Evolutionary conservation across 1,140 invertebrate genomes (phyloP).

Genomic region (Chionoecetes opilio): DNA sequence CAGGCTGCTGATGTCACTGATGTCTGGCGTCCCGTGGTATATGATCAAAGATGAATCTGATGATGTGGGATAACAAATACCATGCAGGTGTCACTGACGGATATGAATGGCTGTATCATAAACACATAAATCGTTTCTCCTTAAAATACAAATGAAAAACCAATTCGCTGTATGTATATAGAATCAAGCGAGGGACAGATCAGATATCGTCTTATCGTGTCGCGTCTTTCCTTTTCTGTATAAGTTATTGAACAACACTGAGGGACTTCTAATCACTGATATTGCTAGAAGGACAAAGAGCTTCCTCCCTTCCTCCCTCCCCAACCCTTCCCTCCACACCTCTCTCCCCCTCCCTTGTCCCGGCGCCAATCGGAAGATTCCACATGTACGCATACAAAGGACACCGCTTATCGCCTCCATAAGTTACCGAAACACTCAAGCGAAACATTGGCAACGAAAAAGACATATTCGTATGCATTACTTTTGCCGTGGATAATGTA

Average conservation of each 20-base stretch:
- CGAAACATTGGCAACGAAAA: background rate
- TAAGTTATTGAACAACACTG: background rate
- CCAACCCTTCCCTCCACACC: background rate
- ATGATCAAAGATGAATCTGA: too few species aligned
- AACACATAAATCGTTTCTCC: background rate
- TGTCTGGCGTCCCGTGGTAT: too few species aligned
- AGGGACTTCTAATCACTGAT: background rate
- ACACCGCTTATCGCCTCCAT: background rate
- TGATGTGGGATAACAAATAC: too few species aligned
- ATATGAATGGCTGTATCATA: too few species aligned
- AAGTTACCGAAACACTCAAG: background rate
- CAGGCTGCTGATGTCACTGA: too few species aligned
- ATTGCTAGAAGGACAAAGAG: background rate
- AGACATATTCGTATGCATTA: background rate
- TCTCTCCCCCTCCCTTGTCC: background rate
- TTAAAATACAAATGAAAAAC: background rate
- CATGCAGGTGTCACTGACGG: too few species aligned
- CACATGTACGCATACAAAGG: background rate
- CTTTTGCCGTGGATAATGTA: background rate
- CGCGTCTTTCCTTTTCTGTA: background rate
- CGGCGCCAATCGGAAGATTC: background rate
- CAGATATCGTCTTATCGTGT: background rate
- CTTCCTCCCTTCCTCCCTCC: background rate
- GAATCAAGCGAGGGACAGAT: background rate
- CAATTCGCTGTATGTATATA: background rate